Evolutionary conservation across 2,113 vertebrate genomes (phyloP), one percentile per base, ranked within the genome.

Genomic region (Myotis brandtii): DNA sequence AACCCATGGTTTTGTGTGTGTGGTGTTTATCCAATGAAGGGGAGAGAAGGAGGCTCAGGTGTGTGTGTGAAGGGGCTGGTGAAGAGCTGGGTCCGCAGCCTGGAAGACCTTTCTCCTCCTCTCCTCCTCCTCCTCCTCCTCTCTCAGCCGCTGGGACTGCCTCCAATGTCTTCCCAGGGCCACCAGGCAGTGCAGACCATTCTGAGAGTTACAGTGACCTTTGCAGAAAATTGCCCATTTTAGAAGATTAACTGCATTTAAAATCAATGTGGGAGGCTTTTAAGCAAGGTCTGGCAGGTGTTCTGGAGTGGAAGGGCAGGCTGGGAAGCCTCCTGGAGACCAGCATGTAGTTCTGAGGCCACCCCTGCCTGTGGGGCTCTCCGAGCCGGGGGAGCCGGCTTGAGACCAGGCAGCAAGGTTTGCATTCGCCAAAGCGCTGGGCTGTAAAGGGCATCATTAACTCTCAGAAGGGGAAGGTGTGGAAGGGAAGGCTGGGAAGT

Each of bases 201-300:
- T 77, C 59, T 59, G 62, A 81, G 81, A 72, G 16, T 18, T 16
- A n/a, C 52, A 70, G n/a, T 73, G 64, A 92, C 37, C 56, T 97
- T 96, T 91, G 34, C 54, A 82, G 90, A 92, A 93, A 94, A 93
- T 67, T 66, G 50, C 75, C 37, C 48, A 59, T 66, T 96, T 94
- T 27, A 27, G 92, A 94, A 90, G 89, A 79, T 92, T 87, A 67
- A 59, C 52, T 76, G 30, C 52, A 91, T 46, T 95, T 87, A 62
- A 95, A 82, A 66, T 72, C 32, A 37, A 40, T 5, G 1, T 85
- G 30, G 18, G 27, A 62, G 17, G 56, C 69, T 92, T 66, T 92
- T 67, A 56, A 48, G 40, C 2, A 30, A 76, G 20, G 66, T 2
- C 5, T 46, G 20, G 90, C 18, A 76, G 87, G 69, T 56, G 11